Evolutionary conservation across 2,797 vertebrate species (phyloP), one percentile per base, ranked within the genome.

Genomic region (Dermochelys coriacea): DNA sequence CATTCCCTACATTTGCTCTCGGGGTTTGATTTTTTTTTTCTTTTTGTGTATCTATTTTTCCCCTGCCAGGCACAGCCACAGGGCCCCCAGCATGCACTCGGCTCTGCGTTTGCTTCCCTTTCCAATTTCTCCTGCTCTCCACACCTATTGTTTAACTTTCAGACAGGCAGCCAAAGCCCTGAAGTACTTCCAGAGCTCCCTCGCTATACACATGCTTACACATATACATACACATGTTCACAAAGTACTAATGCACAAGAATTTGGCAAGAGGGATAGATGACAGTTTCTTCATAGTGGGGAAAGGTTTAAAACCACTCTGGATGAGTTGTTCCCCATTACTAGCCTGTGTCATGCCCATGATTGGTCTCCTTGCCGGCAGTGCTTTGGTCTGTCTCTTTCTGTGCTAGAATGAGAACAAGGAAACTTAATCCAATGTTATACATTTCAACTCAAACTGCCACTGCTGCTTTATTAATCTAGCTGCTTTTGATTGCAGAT

Each of bases 131-230:
- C 74, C 93, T 27, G 18, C 89, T 41, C 78, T 92, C n/a, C 85
- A 37, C 84, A 27, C 4, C 83, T 85, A 79, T 94, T 95, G 95
- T 97, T 95, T 27, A 2, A 41, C 61, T 94, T 92, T 85, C 78
- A 74, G 75, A 31, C 47, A 1, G 75, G 91, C 19, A 49, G 71
- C 71, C 47, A 0, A 59, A 23, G 78, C 0, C 14, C 88, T 87
- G 54, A 95, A 45, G 19, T 6, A 84, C 88, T 92, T 75, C 82
- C 55, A 95, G 84, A 82, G 84, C 93, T 96, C 84, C 92, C 82
- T 77, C 45, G 23, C 80, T 37, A 0, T 0, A 5, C 83, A 81
- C 85, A 45, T 23, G 0, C 15, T 2, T 16, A 1, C 19, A 6
- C n/a, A 9, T 54, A 5, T 47, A 1, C 16, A 0, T 2, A 6